A percentile compares a stretch with the other conserved stretches of the same genome.
These are phyloP conservation scores for Onychostoma macrolepis DNA, from an alignment of 2,113 vertebrate species.

Conservation along the genomic window DNA sequence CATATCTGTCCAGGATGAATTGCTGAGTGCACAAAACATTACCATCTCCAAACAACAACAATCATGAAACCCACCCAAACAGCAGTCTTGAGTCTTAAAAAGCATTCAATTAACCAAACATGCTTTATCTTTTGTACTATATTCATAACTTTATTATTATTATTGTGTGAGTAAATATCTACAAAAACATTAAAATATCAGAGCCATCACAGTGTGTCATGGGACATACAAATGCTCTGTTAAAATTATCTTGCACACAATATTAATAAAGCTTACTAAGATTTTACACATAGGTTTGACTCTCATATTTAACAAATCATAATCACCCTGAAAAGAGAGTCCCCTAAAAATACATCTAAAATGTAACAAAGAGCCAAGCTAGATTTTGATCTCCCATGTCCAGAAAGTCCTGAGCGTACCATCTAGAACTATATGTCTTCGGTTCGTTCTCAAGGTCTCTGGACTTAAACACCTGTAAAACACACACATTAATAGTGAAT, in stretches of 20 bases:
- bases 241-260: background rate
- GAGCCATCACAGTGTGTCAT: background rate
- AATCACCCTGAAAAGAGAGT: slow-evolving; percentile 43
- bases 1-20: background rate
- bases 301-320: slow-evolving; percentile 17
- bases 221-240: background rate
- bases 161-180: slow-evolving; percentile 19
- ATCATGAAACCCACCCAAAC: background rate
- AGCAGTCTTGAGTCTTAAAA: background rate
- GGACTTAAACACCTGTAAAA: slow-evolving; percentile 49
- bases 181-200: slow-evolving; percentile 10
- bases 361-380: slow-evolving; percentile 3
- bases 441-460: background rate
- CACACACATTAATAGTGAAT: background rate
- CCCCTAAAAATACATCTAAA: background rate
- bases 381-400: background rate
- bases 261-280: slow-evolving; percentile 22
- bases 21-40: too few relatives aligned
- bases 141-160: background rate
- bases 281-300: slow-evolving; percentile 9
- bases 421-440: slow-evolving; percentile 10
- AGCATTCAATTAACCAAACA: background rate
- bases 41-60: too few relatives aligned
- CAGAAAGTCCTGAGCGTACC: slow-evolving; percentile 18
- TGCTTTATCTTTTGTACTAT: background rate